These are phyloP conservation scores for Plagodis dolabraria DNA, from an alignment of 2,888 invertebrate genomes.

Conservation along the genomic window DNA sequence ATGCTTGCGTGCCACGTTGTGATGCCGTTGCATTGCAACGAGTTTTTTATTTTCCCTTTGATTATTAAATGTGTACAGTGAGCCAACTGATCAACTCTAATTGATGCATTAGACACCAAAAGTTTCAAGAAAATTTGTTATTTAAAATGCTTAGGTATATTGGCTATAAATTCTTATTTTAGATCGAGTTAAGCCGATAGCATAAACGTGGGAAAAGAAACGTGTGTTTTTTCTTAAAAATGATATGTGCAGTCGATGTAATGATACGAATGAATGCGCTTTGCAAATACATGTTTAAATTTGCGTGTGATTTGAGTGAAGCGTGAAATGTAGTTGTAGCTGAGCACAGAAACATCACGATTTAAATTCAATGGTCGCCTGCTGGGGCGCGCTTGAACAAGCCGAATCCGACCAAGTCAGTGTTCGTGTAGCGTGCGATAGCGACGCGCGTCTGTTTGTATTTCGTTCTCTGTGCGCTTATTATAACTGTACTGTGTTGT, in stretches of 20 bases:
- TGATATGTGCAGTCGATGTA: constrained; percentile 1
- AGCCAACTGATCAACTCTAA: not conserved
- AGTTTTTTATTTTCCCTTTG: not conserved
- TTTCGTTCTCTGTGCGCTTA: constrained; percentile 32
- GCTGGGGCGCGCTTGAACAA: constrained; percentile 27
- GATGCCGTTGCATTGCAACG: constrained; percentile 27
- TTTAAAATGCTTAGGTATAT: too few relatives aligned
- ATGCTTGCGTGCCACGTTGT: constrained; percentile 53
- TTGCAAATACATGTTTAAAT: constrained; percentile 50
- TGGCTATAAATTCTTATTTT: too few relatives aligned
- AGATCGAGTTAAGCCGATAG: too few relatives aligned
- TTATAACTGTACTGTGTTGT: constrained; percentile 36
- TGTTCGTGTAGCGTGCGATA: constrained; percentile 63
- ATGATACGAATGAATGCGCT: constrained; percentile 34
- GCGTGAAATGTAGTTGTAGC: constrained; percentile 69
- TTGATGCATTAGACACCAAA: too few relatives aligned
- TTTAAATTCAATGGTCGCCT: constrained; percentile 56
- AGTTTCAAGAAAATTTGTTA: too few relatives aligned
- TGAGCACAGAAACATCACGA: constrained; percentile 58
- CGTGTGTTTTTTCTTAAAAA: too few relatives aligned
- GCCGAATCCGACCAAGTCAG: constrained; percentile 52
- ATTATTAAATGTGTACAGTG: not conserved
- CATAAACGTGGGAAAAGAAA: too few relatives aligned
- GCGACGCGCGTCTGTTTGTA: constrained; percentile 47
- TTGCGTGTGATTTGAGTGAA: constrained; percentile 72